Base-by-base conservation (phyloP, 2,113 vertebrate genomes). In the Speoplatyrhinus poulsoni region DNA sequence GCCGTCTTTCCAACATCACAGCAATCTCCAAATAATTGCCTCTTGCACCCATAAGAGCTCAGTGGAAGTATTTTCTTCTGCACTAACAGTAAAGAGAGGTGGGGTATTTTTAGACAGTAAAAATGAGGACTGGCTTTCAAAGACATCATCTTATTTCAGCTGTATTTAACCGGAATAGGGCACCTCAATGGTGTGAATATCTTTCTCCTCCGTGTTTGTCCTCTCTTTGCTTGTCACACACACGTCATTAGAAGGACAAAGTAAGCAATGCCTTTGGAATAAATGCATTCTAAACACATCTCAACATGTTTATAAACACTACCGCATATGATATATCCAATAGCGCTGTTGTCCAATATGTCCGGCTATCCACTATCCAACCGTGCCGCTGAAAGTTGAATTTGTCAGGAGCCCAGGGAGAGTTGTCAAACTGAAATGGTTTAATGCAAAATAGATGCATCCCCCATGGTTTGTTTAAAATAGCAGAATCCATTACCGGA, bases 391-490 rank as follows among this genome's bases (percentile, higher is more conserved):
- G 69, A 82, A 89, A 80, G 67, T 68, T 76, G 72, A 60, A 82
- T 90, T 82, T 81, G 83, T 85, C 82, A 82, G 81, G 79, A 82
- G 70, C 74, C 85, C 65, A 32, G 70, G 59, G 83, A 83, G 75
- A 73, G 57, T 72, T 76, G 81, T 85, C 83, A 83, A 79, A 87
- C 67, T 67, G 72, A 88, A 87, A 89, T 85, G 76, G 77, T 80
- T 89, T 79, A 79, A 88, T 91, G 88, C 79, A 84, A 88, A 90
- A 89, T 82, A 87, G 75, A 90, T 87, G 78, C 72, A 82, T 90
- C 83, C 87, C 83, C 69, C 64, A 76, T 80, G 84, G 82, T 84
- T 91, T 87, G 73, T 87, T 86, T 85, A 87, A 91, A 92, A 90
- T 88, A 86, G 88, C 70, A 69, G 56, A 73, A 81, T 71, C 83